Conservation (phyloP, 1,140 invertebrate species). For the Cardiocondyla obscurior region DNA sequence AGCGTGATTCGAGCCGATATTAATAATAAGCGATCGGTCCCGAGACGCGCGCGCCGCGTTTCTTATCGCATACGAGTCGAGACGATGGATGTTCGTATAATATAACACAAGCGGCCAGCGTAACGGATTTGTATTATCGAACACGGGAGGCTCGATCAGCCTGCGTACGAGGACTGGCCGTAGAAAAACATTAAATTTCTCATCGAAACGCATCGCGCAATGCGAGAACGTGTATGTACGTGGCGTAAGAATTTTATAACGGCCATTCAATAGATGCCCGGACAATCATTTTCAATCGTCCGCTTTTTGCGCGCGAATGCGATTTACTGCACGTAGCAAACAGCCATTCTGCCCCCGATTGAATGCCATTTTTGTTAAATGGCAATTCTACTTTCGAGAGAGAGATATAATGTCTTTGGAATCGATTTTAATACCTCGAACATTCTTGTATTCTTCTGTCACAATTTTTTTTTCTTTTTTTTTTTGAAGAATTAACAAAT, state of each 20-base stretch:
- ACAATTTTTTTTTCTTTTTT: too few relatives aligned
- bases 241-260: conserved; percentile 41
- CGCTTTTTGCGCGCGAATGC: neutral
- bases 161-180: neutral
- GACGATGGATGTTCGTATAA: neutral
- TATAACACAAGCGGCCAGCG: neutral
- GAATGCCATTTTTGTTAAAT: conserved; percentile 2
- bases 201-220: conserved; percentile 29
- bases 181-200: conserved; percentile 43
- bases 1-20: conserved; percentile 52
- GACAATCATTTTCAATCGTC: conserved; percentile 45
- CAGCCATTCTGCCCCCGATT: neutral
- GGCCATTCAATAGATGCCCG: neutral
- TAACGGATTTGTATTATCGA: conserved; percentile 57
- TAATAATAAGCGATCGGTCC: conserved; percentile 59
- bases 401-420: neutral
- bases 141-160: neutral
- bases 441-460: neutral
- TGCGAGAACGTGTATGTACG: neutral
- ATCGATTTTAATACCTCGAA: neutral
- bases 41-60: neutral
- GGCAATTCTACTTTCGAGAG: neutral
- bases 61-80: neutral
- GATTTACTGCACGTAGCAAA: conserved; percentile 5
- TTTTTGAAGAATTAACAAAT: neutral